Conservation (phyloP, 2,797 vertebrate genomes). For the Gymnopithys bicolor region DNA sequence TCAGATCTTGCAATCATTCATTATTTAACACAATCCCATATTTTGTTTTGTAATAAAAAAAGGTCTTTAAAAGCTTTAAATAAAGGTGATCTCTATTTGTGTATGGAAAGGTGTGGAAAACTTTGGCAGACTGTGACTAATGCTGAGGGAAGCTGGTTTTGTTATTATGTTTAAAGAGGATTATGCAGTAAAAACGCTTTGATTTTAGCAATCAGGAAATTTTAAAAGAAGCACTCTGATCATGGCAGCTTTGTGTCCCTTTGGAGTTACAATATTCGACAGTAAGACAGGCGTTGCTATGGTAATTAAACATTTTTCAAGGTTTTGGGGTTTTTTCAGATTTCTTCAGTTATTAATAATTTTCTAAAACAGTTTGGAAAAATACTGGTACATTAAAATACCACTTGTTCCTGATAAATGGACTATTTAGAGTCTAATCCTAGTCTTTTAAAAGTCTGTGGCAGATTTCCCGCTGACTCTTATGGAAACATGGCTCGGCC, state of each 20-base stretch:
- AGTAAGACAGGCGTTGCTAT: conserved; percentile 60
- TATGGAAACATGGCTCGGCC: neutral
- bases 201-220: conserved; percentile 18
- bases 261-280: neutral
- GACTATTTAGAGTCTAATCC: conserved; percentile 18
- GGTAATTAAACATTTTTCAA: conserved; percentile 56
- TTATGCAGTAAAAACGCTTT: neutral
- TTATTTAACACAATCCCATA: neutral
- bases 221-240: conserved; percentile 8
- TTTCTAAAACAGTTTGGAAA: conserved; percentile 48
- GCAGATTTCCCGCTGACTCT: neutral
- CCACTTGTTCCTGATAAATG: conserved; percentile 32
- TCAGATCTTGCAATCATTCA: neutral
- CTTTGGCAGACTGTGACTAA: neutral
- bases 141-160: neutral
- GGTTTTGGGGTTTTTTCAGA: conserved; percentile 30
- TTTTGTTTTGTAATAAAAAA: neutral
- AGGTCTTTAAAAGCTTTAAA: neutral
- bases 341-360: conserved; percentile 68
- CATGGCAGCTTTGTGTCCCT: neutral
- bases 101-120: neutral
- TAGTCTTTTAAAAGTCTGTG: neutral
- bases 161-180: conserved; percentile 3
- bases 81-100: neutral
- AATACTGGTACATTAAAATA: conserved; percentile 29